These are phyloP conservation scores for Pyrgus malvae DNA, from an alignment of 2,888 invertebrate genomes.

Conservation along the genomic window DNA sequence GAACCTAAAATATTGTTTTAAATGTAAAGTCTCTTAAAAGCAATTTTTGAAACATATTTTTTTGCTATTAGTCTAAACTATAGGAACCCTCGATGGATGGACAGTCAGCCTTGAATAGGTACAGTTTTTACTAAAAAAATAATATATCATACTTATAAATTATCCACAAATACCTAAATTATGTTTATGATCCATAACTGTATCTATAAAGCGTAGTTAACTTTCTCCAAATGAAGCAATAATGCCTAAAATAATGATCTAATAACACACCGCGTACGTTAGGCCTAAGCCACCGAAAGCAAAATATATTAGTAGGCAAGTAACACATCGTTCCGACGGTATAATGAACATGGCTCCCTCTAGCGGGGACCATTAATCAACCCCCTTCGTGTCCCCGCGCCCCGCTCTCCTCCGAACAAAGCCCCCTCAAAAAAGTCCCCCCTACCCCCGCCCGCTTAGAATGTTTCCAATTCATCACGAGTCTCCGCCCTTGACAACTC, in stretches of 20 bases:
- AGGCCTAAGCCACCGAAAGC: slow-evolving; percentile 55
- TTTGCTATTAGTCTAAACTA: too few species aligned
- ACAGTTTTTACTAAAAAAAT: too few species aligned
- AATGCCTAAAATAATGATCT: slow-evolving; percentile 74
- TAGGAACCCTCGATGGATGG: too few species aligned
- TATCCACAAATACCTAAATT: too few species aligned
- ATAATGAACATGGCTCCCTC: slow-evolving; percentile 81
- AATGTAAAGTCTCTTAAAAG: too few species aligned
- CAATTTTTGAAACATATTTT: too few species aligned
- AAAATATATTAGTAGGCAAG: slow-evolving; percentile 77
- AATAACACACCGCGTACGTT: slow-evolving; percentile 59
- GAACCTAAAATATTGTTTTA: too few species aligned
- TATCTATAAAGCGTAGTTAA: neutral
- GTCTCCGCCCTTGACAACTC: slow-evolving; percentile 84
- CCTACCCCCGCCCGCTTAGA: slow-evolving; percentile 67
- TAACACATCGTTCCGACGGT: slow-evolving; percentile 77
- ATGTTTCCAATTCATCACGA: slow-evolving; percentile 81
- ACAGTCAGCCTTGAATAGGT: too few species aligned
- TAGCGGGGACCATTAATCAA: slow-evolving; percentile 71
- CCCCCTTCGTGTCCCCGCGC: slow-evolving; percentile 55
- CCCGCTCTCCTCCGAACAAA: slow-evolving; percentile 48
- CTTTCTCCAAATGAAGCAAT: slow-evolving; percentile 52
- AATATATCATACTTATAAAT: too few species aligned
- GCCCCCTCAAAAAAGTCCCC: slow-evolving; percentile 69
- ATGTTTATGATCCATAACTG: too few species aligned